Evolutionary conservation across 2,113 vertebrate genomes (phyloP).

Genomic region (Suricata suricatta): DNA sequence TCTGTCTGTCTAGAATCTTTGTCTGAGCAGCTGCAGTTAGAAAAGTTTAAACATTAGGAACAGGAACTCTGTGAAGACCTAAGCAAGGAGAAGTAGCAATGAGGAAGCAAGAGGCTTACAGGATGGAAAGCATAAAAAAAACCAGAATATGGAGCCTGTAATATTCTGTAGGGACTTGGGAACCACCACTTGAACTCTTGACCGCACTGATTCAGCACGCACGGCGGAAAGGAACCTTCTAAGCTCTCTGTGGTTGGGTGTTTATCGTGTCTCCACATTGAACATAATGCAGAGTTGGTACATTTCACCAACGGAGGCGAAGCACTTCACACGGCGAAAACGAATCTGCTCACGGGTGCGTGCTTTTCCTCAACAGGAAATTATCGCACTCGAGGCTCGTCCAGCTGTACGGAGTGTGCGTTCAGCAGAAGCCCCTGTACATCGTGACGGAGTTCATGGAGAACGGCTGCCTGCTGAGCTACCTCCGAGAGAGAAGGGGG

Average conservation of each 20-base stretch:
- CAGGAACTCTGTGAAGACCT: neutral
- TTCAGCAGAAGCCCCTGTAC: conserved; percentile 86
- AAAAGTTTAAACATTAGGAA: neutral
- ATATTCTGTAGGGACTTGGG: neutral
- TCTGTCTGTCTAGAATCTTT: neutral
- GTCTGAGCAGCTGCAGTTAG: neutral
- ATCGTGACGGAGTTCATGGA: conserved; percentile 94
- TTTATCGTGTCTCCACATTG: neutral
- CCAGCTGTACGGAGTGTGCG: conserved; percentile 93
- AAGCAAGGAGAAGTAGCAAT: neutral
- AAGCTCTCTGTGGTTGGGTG: neutral
- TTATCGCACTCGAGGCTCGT: conserved; percentile 91
- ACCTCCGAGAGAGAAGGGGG: conserved; percentile 83
- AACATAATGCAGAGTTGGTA: neutral
- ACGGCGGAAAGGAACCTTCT: neutral
- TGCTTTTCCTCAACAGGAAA: conserved; percentile 82
- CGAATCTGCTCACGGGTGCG: neutral
- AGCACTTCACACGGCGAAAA: neutral
- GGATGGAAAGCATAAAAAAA: neutral
- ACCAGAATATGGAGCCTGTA: fast-evolving
- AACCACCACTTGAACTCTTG: neutral
- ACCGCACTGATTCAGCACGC: neutral
- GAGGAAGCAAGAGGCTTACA: neutral
- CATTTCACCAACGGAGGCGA: neutral
- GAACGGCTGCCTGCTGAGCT: conserved; percentile 90